Evolutionary conservation across 2,113 vertebrate species (phyloP), one percentile per base, ranked within the genome.

Genomic region (Sylvietta virens): DNA sequence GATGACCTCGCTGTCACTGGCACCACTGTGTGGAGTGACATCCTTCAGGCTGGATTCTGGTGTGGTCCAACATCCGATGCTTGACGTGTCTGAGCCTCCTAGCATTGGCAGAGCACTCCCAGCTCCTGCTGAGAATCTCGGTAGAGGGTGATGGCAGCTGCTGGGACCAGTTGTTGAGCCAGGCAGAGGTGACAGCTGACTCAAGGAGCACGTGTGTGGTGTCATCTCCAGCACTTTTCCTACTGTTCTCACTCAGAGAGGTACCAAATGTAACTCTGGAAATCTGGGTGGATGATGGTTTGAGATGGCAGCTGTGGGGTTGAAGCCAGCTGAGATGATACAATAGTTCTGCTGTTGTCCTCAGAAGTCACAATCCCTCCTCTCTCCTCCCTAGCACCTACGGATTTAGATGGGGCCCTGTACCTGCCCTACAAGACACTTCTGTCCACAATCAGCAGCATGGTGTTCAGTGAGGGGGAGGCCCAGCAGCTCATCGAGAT

Each of bases 401-500:
- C 47, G 2, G 98, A 98, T 81, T 86, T 94, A 0, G 98, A 99
- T 3, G 97, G 98, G 8, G 98, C 98, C 8, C 96, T 99, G 65
- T 98, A 98, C 95, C 97, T 99, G 57, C 98, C 99, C 58, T 99
- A 98, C 96, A 99, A 99, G 97, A 98, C 98, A 0, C 97, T 99
- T 11, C 97, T 99, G 67, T 99, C 99, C 77, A 98, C 98, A 1
- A 71, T 99, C 70, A 98, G 98, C 90, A 99, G 96, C 97, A 99
- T 98, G 99, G 98, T 98, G 44, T 99, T 99, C 97, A 99, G 96
- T 5, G 98, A 99, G 92, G 98, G 98, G 4, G 99, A 99, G 93
- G 98, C 98, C 35, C 99, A 99, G 81, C 98, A 97, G 69, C 98
- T 99, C 92, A 99, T 99, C 3, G 99, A 99, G 97, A 98, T 99